Base-by-base conservation (phyloP, 1,140 invertebrate species). In the Trissolcus basalis region DNA sequence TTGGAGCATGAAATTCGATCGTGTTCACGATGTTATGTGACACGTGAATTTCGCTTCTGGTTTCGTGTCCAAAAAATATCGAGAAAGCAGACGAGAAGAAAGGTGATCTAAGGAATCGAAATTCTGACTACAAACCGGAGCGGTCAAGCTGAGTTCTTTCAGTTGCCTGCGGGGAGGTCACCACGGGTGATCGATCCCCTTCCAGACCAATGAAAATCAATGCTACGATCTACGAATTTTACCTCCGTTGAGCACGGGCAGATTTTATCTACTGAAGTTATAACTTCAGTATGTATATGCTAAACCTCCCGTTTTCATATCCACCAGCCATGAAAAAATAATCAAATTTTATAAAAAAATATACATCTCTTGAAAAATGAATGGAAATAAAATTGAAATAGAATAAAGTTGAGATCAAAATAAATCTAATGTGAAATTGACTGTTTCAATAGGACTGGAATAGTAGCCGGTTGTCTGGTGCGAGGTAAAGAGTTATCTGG, bases 1-100 rank as follows among this genome's bases (percentile, higher is more conserved):
- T 60, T 65, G 65, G 64, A 53, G 59, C 60, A 76, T 59, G 65
- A 70, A 76, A 76, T 71, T 77, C 67, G 67, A 76, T 76, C 47
- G 60, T 32, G 59, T 76, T 76, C 64, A 65, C 60, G 15, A 55
- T 65, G 73, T 61, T 67, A 61, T 61, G 73, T 48, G 67, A 70
- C 60, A 70, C 73, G 67, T 77, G 73, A 77, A 77, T 67, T 77
- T 65, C 54, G 73, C 73, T 77, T 67, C 73, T 77, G 56, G 60
- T 65, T 77, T 70, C 65, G 55, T 56, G 33, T 44, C 16, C 49
- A 50, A 68, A 67, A 51, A n/a, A n/a, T n/a, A 70, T 55, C 55
- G 55, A 70, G 61, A 70, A 65, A 60, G 55, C 43, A 47, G 61
- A 10, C 44, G 64, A 49, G 43, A 69, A 64, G 65, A 75, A 75